phyloP scores from a whole-genome alignment of 2,797 vertebrate species.

The Chloroceryle amazona region DNA sequence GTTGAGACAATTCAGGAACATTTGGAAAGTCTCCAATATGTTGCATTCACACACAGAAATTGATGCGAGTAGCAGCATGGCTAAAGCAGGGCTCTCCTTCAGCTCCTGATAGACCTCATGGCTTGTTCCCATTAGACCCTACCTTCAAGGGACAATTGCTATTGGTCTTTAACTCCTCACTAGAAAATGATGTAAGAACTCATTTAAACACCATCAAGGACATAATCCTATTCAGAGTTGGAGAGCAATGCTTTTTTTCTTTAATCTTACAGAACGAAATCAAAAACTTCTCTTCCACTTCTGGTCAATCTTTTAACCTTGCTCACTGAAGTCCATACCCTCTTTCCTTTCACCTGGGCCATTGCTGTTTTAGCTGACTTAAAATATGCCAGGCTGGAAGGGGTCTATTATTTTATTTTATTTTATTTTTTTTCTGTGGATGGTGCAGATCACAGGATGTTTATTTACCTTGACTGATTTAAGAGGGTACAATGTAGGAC shows the following conservation, averaged over 20 bases:
- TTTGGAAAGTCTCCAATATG: neutral
- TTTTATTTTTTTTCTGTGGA: neutral
- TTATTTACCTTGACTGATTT: neutral
- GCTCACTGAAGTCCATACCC: neutral
- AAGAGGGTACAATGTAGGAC: neutral
- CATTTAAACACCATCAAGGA: neutral
- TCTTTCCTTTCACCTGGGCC: neutral
- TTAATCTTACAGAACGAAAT: neutral
- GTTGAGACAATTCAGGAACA: neutral
- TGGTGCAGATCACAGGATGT: neutral
- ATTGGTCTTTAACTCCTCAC: neutral
- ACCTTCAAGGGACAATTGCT: neutral
- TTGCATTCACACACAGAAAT: neutral
- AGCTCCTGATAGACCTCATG: neutral
- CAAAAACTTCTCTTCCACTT: neutral
- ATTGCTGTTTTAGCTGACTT: neutral
- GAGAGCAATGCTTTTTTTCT: neutral
- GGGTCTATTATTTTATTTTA: neutral
- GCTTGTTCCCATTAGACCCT: neutral
- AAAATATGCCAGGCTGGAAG: neutral
- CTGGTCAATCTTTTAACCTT: neutral
- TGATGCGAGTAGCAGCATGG: neutral
- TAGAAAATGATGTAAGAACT: neutral
- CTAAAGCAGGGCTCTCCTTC: neutral
- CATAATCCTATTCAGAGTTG: rapidly evolving